Conservation (phyloP, 2,113 vertebrate genomes). For the Neomonachus schauinslandi region DNA sequence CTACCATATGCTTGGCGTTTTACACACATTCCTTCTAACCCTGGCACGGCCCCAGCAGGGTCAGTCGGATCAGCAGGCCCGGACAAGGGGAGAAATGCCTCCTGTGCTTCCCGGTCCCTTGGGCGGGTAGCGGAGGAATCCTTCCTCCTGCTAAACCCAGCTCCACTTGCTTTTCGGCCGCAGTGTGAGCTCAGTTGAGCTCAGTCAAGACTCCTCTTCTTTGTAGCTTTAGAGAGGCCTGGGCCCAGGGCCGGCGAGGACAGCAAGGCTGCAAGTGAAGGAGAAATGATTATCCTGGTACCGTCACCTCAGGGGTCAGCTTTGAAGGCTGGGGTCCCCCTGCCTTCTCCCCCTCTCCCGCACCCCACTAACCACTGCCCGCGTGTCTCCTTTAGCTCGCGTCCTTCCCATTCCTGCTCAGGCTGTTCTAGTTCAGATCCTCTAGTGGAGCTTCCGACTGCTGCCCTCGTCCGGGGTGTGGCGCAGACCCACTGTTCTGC, state of each 20-base stretch:
- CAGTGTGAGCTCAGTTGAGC: neutral
- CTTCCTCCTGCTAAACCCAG: neutral
- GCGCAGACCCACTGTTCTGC: accelerated
- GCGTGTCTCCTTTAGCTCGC: accelerated
- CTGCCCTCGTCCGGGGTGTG: neutral
- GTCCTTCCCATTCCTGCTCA: neutral
- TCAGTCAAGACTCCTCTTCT: neutral
- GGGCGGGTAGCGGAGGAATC: neutral
- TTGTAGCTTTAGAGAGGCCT: neutral
- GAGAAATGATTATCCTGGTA: neutral
- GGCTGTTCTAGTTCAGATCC: no score
- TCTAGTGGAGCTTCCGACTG: neutral
- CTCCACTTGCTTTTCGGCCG: accelerated
- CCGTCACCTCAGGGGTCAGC: neutral
- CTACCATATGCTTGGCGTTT: neutral
- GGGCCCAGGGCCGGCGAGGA: neutral
- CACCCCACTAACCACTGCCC: neutral
- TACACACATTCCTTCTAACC: neutral
- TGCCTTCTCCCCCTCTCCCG: neutral
- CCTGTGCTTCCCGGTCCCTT: neutral
- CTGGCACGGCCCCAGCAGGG: neutral
- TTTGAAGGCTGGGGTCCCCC: neutral
- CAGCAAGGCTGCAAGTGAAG: neutral
- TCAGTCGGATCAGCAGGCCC: neutral
- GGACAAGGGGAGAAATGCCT: neutral